These are phyloP conservation scores for Drosophila sulfurigaster DNA, from an alignment of 1,140 invertebrate species.

Conservation along the genomic window DNA sequence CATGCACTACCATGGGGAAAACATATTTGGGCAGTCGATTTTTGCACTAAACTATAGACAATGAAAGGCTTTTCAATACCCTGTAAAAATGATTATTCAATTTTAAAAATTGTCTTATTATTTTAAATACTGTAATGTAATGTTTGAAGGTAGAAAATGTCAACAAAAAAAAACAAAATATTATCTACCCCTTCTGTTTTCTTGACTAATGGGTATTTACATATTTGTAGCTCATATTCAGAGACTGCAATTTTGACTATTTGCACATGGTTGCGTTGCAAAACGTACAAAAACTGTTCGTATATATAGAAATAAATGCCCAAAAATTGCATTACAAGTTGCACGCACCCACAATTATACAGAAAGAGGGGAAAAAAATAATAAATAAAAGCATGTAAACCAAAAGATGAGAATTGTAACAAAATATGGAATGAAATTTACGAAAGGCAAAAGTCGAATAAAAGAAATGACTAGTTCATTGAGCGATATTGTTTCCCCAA, in stretches of 20 bases:
- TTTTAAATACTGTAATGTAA: neutral
- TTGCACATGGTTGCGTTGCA: slow-evolving; percentile 25
- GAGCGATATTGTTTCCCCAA: neutral
- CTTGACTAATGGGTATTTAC: neutral
- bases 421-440: neutral
- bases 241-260: slow-evolving; percentile 38
- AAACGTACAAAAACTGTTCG: slow-evolving; percentile 21
- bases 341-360: slow-evolving; percentile 14
- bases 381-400: slow-evolving; percentile 6
- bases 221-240: slow-evolving; percentile 29
- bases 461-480: neutral
- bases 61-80: neutral
- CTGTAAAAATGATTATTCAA: neutral
- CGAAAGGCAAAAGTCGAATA: neutral
- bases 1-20: slow-evolving; percentile 41
- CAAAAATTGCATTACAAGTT: slow-evolving; percentile 34
- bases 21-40: slow-evolving; percentile 21
- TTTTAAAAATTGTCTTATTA: neutral
- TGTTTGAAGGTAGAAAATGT: neutral
- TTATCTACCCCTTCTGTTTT: neutral
- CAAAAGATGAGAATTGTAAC: neutral
- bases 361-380: neutral
- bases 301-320: slow-evolving; percentile 33
- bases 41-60: neutral
- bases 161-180: too few species aligned